Evolutionary conservation across 2,113 vertebrate species (phyloP).

Genomic region (Myotis lucifugus): DNA sequence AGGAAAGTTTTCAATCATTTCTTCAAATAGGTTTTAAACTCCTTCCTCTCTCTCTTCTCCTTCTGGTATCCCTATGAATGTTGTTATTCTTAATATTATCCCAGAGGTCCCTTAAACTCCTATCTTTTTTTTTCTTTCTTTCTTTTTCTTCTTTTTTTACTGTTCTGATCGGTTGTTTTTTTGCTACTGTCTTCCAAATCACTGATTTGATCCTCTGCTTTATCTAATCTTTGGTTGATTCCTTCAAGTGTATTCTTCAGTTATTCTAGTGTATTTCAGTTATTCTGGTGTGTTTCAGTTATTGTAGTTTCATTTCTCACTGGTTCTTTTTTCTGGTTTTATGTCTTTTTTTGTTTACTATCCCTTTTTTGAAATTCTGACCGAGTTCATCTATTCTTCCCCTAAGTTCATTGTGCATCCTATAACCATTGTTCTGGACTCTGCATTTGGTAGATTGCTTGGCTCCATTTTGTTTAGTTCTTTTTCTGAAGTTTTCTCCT

Average conservation of each 20-base stretch:
- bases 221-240: not conserved
- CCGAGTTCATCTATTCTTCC: not conserved
- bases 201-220: too few species aligned
- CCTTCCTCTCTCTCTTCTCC: not conserved
- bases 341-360: not conserved
- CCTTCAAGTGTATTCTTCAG: not conserved
- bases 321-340: not conserved
- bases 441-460: not conserved
- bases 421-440: not conserved
- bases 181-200: not conserved
- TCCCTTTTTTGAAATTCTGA: not conserved
- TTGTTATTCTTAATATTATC: not conserved
- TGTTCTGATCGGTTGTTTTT: not conserved
- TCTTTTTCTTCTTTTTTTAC: too few species aligned
- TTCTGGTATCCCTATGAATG: not conserved
- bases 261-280: too few species aligned
- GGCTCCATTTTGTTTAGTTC: not conserved
- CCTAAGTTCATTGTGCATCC: not conserved
- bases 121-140: too few species aligned
- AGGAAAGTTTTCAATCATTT: not conserved
- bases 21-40: not conserved
- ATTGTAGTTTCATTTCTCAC: not conserved
- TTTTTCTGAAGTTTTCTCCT: not conserved
- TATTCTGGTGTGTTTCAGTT: too few species aligned
- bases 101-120: not conserved